Conservation (phyloP, 2,113 vertebrate genomes). For the Hippocampus abdominalis region DNA sequence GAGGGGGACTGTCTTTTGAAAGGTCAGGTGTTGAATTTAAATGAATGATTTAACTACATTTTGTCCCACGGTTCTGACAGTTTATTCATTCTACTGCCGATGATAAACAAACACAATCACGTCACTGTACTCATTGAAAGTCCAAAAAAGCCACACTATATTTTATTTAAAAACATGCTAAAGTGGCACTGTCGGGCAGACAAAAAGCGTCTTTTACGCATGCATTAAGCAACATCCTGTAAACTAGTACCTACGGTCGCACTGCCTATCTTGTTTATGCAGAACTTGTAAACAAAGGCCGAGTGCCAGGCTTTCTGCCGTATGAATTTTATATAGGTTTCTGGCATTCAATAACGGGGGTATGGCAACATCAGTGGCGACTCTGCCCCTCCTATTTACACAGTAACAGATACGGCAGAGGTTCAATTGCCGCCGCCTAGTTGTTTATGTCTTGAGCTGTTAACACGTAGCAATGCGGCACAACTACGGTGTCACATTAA, state of each 20-base stretch:
- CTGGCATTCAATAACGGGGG: not conserved
- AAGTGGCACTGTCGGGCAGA: not conserved
- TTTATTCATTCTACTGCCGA: not conserved
- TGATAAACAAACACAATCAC: not conserved
- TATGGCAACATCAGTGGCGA: not conserved
- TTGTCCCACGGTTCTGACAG: not conserved
- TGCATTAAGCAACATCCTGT: not conserved
- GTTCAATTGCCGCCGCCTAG: not conserved
- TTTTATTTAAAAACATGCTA: not conserved
- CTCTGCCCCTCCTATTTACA: slow-evolving; percentile 1
- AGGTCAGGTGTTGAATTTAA: not conserved
- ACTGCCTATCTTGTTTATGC: not conserved
- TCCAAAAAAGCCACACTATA: not conserved
- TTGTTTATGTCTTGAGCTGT: slow-evolving; percentile 4
- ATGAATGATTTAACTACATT: not conserved
- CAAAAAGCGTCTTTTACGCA: not conserved
- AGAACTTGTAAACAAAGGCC: not conserved
- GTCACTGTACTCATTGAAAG: not conserved
- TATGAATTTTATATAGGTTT: slow-evolving; percentile 1
- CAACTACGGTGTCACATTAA: not conserved
- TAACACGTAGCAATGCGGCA: not conserved
- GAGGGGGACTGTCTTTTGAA: not conserved
- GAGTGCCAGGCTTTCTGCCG: not conserved
- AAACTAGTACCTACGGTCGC: not conserved
- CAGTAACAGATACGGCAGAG: not conserved